Conservation (phyloP, 2,113 vertebrate species). For the Ellobius talpinus region DNA sequence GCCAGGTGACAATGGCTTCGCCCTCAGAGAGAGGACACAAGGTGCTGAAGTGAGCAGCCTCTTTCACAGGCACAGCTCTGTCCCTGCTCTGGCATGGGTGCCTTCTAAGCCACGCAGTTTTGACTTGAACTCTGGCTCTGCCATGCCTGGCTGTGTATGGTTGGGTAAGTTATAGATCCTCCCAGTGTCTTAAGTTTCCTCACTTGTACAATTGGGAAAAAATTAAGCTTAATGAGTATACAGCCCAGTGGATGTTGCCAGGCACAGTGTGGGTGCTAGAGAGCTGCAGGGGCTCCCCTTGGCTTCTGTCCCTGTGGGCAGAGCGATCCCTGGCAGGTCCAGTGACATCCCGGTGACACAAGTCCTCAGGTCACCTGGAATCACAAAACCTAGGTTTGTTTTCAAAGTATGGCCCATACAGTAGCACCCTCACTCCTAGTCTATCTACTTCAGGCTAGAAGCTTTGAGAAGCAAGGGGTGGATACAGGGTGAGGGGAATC, state of each 20-base stretch:
- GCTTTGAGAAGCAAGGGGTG: background rate
- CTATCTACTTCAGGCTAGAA: background rate
- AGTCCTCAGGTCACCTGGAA: background rate
- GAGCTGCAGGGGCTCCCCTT: rapidly evolving
- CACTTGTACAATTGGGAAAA: background rate
- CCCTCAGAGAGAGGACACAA: rapidly evolving
- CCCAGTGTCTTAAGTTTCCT: background rate
- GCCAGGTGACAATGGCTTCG: rapidly evolving
- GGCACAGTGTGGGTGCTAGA: background rate
- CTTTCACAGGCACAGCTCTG: background rate
- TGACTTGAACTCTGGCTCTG: background rate
- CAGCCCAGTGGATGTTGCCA: rapidly evolving
- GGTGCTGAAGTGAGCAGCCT: background rate
- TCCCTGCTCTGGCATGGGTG: background rate
- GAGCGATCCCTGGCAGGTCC: background rate
- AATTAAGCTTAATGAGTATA: rapidly evolving
- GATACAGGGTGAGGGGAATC: background rate
- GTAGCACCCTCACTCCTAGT: rapidly evolving
- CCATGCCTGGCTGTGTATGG: background rate
- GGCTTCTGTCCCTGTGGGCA: too few relatives aligned
- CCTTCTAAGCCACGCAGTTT: background rate
- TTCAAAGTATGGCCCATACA: rapidly evolving
- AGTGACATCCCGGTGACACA: rapidly evolving
- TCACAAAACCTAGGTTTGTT: background rate
- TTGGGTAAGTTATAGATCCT: background rate